Conservation (phyloP, 2,797 vertebrate genomes). For the Lutjanus campechanus region DNA sequence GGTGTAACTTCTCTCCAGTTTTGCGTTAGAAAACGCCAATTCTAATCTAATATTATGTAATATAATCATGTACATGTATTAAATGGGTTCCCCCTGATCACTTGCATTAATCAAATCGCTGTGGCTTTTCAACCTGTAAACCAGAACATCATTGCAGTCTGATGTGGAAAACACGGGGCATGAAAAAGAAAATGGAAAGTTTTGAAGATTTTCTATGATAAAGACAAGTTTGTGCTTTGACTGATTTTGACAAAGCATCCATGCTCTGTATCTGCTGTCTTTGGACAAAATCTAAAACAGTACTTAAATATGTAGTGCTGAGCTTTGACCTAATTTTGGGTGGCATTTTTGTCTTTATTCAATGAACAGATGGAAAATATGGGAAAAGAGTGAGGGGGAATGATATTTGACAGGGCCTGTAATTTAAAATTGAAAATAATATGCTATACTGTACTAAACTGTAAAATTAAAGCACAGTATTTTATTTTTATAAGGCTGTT, state of each 20-base stretch:
- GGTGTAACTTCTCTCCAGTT: background rate
- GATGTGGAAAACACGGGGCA: background rate
- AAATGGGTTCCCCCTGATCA: background rate
- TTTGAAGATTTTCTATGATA: background rate
- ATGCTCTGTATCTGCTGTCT: no score
- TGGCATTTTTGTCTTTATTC: background rate
- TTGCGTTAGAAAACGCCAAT: background rate
- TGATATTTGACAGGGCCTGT: background rate
- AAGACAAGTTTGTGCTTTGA: background rate
- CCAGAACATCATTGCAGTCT: background rate
- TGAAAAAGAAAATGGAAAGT: background rate
- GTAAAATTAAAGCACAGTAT: no score
- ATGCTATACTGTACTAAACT: background rate
- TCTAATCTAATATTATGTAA: no score
- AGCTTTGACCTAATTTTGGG: conserved; percentile 21
- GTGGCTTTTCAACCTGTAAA: background rate
- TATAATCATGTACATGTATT: background rate
- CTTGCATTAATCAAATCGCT: background rate
- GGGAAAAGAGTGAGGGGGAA: background rate
- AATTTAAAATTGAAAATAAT: background rate
- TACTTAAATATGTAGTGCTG: background rate
- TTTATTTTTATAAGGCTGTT: background rate
- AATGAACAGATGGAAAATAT: background rate
- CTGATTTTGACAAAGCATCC: background rate
- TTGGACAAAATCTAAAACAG: background rate